Evolutionary conservation across 2,797 vertebrate genomes (phyloP), one percentile per base, ranked within the genome.

Genomic region (Gorsachius magnificus): DNA sequence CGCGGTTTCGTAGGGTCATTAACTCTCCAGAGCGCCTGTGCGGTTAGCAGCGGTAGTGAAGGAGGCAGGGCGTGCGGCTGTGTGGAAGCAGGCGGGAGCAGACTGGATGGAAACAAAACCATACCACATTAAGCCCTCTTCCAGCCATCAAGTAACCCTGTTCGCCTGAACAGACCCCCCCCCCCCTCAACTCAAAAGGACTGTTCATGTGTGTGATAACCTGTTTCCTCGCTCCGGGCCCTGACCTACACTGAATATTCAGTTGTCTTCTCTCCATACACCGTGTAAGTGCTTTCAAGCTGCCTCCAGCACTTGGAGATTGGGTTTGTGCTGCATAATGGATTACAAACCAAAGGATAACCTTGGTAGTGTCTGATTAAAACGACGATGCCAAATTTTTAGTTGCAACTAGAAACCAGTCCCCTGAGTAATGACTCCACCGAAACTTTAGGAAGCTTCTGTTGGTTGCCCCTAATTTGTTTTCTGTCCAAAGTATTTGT

Each of bases 221-320:
- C 15, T 0, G 4, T 36, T 45, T 17, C 41, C 20, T 22, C 24
- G 13, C 46, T 10, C 20, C 31, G 6, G 31, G n/a, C 35, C 20
- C 41, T 21, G n/a, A 41, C n/a, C 38, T 7, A 25, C 4, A 43
- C 16, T 9, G 22, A 58, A 5, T 13, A 6, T 14, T 46, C 16
- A 9, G 26, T 3, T 15, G 9, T 2, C 6, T 5, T n/a, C 33
- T 25, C 46, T 3, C 17, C 17, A 0, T 2, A 0, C 18, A 1
- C 20, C 11, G 0, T 3, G 1, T 11, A 13, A 26, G 7, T 5
- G 45, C 25, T 58, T 48, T 31, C 26, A 4, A 9, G 41, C 33
- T 8, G 3, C 8, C 20, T 24, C 35, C 57, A 6, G 43, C 15
- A 0, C 71, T 13, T 1, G 2, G 28, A 22, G 7, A 7, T 46